Base-by-base conservation (phyloP, 1,140 invertebrate species). In the Lethrus apterus region DNA sequence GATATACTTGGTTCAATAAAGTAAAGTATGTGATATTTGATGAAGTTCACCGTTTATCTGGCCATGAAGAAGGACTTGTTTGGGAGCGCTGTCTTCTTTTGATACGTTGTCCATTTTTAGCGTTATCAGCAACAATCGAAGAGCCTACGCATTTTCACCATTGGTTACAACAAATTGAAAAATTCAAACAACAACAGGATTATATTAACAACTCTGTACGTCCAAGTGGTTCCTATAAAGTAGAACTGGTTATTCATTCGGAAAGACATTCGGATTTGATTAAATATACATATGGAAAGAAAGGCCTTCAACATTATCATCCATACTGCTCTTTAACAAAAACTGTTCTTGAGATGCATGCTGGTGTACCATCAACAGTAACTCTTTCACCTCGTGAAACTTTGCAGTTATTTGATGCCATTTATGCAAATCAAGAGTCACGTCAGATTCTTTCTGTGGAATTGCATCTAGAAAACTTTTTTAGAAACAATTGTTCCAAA, bases 41-140 rank as follows among this genome's bases (percentile, higher is more conserved):
- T 50, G 55, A 57, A 48, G 47, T 57, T 9, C 55, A 57, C 33
- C 52, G 54, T 46, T 40, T 57, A 34, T 48, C 44, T 17, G 51
- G 45, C 7, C 32, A 53, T 18, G 23, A 18, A 15, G 53, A 48
- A 4, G 55, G 53, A 3, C 10, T 48, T 8, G 21, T 40, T 0
- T 57, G 50, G 53, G 55, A 57, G 42, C 19, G 48, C 31, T 44
- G 40, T 32, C 20, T 57, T 13, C 23, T 57, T 10, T 21, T 52
- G 8, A 57, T 50, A 15, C 42, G 33, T 0, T 55, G 40, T 29
- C 40, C 40, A 46, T 57, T 57, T 48, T 41, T 57, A 9, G 55
- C 55, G 15, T 43, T 57, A 9, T 57, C 55, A 14, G 55, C 55
- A 10, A 57, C 55, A 8, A 45, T 57, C 18, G 45, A 42, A 9